Base-by-base conservation (phyloP, 2,888 invertebrate genomes). In the Orthonychiurus folsomi region DNA sequence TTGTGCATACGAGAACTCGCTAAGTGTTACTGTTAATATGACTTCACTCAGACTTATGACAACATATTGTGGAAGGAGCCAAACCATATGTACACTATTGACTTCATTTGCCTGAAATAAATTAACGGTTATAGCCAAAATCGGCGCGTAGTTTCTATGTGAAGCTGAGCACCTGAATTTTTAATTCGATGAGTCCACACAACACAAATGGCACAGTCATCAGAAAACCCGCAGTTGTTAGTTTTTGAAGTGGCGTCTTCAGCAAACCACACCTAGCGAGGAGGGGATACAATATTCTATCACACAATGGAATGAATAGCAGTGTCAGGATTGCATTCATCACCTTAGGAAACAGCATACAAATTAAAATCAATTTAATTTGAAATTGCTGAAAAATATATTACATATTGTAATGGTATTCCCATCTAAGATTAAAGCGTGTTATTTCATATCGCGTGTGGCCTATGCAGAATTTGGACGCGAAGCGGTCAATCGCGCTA, bases 1-100 rank as follows among this genome's bases (percentile, higher is more conserved):
- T 79, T 82, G 92, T 0, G 94, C 89, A 78, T 93, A 97, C 0
- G 95, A 90, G 78, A 97, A 97, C 76, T 93, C 89, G 24, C 96
- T 80, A 0, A 96, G 95, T 0, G 95, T 95, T 26, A 97, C 88
- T 0, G 94, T 92, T 77, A 95, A 93, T 86, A 96, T 88, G 50
- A 96, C 88, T 78, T 97, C 97, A 0, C 86, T 95, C 74, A 87
- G 84, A 0, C 96, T 94, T 73, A 97, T 87, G n/a, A 94, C 80
- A 58, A 94, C 78, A 75, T 93, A 94, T 76, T 96, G 96, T 0
- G 95, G 95, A 24, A 95, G 75, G 74, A 93, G 83, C 86, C 86
- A 88, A 5, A 90, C 76, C 74, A 95, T 89, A 73, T 88, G 87
- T 1, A 93, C 76, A 1, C 83, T 82, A 76, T 88, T 90, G n/a